A percentile compares a stretch with the other conserved stretches of the same genome.
Conservation (phyloP, 2,113 vertebrate genomes). For the Physeter macrocephalus region DNA sequence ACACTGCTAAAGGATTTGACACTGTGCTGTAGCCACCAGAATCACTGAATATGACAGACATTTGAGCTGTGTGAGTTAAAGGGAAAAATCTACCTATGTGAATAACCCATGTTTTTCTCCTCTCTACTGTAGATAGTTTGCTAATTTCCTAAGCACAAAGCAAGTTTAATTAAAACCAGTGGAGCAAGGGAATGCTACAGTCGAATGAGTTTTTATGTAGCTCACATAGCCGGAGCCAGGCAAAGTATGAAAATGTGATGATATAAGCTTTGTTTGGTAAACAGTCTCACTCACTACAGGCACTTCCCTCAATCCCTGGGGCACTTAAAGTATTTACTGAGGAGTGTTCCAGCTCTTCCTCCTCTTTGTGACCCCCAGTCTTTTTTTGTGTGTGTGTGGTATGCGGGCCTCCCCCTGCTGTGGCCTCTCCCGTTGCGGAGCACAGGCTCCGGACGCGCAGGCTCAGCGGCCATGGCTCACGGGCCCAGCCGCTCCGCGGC, state of each 20-base stretch:
- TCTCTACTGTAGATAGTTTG: conserved; percentile 58
- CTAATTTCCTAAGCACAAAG: conserved; percentile 71
- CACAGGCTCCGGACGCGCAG: no score
- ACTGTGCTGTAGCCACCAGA: not conserved
- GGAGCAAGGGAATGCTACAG: conserved; percentile 73
- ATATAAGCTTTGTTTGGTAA: conserved; percentile 62
- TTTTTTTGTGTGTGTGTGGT: no score
- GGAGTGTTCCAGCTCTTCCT: not conserved
- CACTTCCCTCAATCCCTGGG: not conserved
- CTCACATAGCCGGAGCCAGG: conserved; percentile 39
- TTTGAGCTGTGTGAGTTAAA: conserved; percentile 37
- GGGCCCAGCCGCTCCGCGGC: no score
- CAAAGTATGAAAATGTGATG: conserved; percentile 71
- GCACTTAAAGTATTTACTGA: conserved; percentile 45
- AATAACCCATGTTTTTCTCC: conserved; percentile 50
- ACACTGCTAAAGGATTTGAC: conserved; percentile 45
- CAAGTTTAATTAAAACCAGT: conserved; percentile 78
- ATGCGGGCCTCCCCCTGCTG: no score
- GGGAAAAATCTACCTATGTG: not conserved
- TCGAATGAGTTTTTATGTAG: conserved; percentile 57
- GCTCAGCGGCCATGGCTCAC: no score
- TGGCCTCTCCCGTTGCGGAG: no score
- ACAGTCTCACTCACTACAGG: conserved; percentile 27
- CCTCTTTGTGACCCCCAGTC: not conserved
- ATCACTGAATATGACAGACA: conserved; percentile 20